Percentiles rank a stretch among this genome's conserved stretches.
Evolutionary conservation across 2,797 vertebrate genomes (phyloP).

Genomic region (Okamejei kenojei): DNA sequence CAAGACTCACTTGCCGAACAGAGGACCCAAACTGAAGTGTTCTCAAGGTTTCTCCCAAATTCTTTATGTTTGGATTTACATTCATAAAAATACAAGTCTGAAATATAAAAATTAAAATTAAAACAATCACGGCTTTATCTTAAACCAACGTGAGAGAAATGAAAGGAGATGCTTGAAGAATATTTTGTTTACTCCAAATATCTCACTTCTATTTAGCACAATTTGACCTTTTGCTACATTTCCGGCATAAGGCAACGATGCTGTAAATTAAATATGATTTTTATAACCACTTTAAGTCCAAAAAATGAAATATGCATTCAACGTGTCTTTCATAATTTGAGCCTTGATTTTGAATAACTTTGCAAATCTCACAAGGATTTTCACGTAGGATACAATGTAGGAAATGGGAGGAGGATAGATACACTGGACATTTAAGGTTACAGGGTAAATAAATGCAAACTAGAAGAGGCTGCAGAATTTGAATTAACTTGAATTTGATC

Average conservation of each 20-base stretch:
- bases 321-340: not conserved
- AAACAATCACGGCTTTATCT: not conserved
- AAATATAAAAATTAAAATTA: not conserved
- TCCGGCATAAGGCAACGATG: not conserved
- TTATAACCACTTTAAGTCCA: not conserved
- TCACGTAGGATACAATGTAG: not conserved
- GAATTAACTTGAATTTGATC: not conserved
- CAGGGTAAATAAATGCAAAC: not conserved
- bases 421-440: not conserved
- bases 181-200: no score
- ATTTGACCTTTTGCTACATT: not conserved
- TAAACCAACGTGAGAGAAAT: not conserved
- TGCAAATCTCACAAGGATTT: not conserved
- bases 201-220: not conserved
- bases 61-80: constrained; percentile 48
- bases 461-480: not conserved
- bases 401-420: not conserved
- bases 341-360: not conserved
- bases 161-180: no score
- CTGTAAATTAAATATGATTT: not conserved
- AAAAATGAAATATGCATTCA: not conserved
- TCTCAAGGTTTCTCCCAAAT: constrained; percentile 52
- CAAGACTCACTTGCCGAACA: constrained; percentile 54
- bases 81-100: constrained; percentile 58
- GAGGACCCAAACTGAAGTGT: constrained; percentile 58